phyloP scores from a whole-genome alignment of 1,140 invertebrate genomes.

The Calephelis nemesis region DNA sequence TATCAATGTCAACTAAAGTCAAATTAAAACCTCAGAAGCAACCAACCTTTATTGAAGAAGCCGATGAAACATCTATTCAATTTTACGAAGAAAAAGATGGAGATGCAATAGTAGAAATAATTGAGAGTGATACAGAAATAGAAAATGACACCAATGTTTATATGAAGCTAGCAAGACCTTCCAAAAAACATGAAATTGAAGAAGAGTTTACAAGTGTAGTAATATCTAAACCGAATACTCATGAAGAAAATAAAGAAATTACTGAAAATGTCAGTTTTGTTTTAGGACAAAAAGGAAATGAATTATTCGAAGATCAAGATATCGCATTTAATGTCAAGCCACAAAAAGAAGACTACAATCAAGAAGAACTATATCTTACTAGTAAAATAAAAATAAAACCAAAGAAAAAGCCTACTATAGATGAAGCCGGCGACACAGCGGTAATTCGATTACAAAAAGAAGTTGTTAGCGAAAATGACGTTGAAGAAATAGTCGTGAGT shows the following conservation, averaged over 20 bases:
- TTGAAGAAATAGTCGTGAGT: constrained; percentile 68
- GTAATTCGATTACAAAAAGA: constrained; percentile 85
- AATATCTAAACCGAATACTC: constrained; percentile 41
- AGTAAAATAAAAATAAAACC: constrained; percentile 87
- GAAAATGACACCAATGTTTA: constrained; percentile 72
- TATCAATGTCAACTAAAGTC: constrained; percentile 90
- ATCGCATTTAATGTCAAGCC: constrained; percentile 79
- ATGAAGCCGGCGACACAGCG: constrained; percentile 85
- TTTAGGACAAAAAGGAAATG: constrained; percentile 74
- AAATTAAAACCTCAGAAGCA: constrained; percentile 86
- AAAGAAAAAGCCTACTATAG: constrained; percentile 81
- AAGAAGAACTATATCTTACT: constrained; percentile 89
- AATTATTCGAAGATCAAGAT: constrained; percentile 74
- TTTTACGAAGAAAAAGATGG: constrained; percentile 84
- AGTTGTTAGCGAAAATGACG: constrained; percentile 80
- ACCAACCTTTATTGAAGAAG: constrained; percentile 85
- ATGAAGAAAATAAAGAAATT: constrained; percentile 26
- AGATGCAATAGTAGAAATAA: constrained; percentile 84
- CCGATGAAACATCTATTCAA: constrained; percentile 85
- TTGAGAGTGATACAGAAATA: constrained; percentile 83
- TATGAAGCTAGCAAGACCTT: constrained; percentile 53
- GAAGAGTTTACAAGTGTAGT: constrained; percentile 50
- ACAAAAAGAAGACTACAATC: constrained; percentile 79
- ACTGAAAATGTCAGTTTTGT: constrained; percentile 77
- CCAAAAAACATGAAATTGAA: constrained; percentile 32